phyloP scores from a whole-genome alignment of 2,797 vertebrate species.

The Falco cherrug region DNA sequence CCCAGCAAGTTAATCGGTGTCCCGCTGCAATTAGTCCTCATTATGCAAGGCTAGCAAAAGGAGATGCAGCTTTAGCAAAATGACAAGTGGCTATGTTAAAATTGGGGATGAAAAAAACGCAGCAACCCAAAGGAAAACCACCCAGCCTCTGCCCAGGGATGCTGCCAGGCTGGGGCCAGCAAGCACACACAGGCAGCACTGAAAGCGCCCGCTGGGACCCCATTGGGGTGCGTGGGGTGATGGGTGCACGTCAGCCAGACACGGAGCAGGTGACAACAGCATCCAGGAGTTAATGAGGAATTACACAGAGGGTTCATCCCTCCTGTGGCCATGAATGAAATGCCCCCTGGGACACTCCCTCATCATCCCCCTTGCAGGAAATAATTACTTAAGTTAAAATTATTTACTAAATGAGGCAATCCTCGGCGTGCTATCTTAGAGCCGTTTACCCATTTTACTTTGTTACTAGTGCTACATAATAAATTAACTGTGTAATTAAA shows the following conservation, averaged over 20 bases:
- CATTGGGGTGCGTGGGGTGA: fast-evolving
- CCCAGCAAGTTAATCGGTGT: background rate
- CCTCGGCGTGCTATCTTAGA: slow-evolving; percentile 37
- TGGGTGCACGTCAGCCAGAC: background rate
- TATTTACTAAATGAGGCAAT: slow-evolving; percentile 75
- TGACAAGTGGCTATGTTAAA: background rate
- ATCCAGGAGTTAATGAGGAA: slow-evolving; percentile 36
- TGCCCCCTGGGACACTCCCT: background rate
- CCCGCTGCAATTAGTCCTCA: background rate
- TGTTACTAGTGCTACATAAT: slow-evolving; percentile 46
- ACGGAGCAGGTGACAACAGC: fast-evolving
- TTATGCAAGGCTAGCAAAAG: background rate
- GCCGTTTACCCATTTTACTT: slow-evolving; percentile 36
- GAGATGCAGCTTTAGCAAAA: background rate
- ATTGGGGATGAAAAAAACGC: fast-evolving
- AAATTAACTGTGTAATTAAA: slow-evolving; percentile 72
- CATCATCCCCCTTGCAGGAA: slow-evolving; percentile 39
- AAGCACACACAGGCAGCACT: fast-evolving
- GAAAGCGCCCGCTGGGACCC: fast-evolving
- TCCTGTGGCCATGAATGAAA: background rate
- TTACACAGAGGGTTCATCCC: slow-evolving; percentile 28
- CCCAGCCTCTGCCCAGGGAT: fast-evolving
- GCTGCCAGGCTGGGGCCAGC: background rate
- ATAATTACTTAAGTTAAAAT: slow-evolving; percentile 72
- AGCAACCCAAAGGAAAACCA: background rate